A percentile compares a stretch with the other conserved stretches of the same genome.
Conservation (phyloP, 2,888 invertebrate genomes). For the Zeuzera pyrina region DNA sequence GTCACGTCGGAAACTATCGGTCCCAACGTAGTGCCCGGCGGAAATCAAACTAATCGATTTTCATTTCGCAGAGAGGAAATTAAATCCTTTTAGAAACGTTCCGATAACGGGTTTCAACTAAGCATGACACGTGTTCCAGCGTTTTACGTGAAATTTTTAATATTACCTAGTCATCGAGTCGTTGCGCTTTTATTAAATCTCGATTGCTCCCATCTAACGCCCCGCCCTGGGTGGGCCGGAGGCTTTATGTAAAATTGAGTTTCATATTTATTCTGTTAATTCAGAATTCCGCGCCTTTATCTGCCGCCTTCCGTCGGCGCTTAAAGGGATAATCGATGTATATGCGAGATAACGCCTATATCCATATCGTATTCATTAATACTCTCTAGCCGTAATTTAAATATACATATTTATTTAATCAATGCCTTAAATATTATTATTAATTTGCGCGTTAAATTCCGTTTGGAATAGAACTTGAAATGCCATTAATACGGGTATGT, state of each 20-base stretch:
- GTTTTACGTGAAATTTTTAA: conserved; percentile 26
- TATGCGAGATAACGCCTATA: no score
- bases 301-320: no score
- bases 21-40: conserved; percentile 42
- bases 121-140: conserved; percentile 61
- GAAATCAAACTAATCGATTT: conserved; percentile 73
- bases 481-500: no score
- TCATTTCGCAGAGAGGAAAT: conserved; percentile 70
- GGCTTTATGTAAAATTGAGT: conserved; percentile 25
- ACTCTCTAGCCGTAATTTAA: no score
- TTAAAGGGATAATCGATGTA: no score
- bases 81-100: conserved; percentile 69
- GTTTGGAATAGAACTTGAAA: no score
- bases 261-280: conserved; percentile 23
- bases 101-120: conserved; percentile 65
- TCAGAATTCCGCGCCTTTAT: conserved; percentile 17
- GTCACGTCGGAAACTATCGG: conserved; percentile 61
- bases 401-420: no score
- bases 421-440: no score
- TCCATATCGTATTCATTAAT: no score
- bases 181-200: conserved; percentile 28
- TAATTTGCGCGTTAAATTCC: no score
- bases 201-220: conserved; percentile 19
- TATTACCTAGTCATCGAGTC: conserved; percentile 20
- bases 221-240: conserved; percentile 17